Base-by-base conservation (phyloP, 2,888 invertebrate species). In the Plutella xylostella region DNA sequence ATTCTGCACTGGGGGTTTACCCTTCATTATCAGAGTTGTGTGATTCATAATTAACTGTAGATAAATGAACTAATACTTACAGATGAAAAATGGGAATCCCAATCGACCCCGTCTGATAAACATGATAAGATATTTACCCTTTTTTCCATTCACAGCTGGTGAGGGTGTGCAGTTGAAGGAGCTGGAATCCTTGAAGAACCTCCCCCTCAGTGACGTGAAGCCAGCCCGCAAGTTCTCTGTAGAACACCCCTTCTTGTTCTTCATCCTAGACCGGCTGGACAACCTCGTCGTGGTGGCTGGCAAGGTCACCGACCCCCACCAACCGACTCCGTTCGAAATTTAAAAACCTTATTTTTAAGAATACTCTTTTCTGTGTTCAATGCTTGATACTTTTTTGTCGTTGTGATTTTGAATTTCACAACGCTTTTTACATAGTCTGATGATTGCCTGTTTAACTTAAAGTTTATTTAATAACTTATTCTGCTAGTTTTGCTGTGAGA, bases 211-310 rank as follows among this genome's bases (percentile, higher is more conserved):
- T 0, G 63, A 67, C 34, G 48, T 48, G 2, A 69, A 68, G 42
- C 54, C 60, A 20, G 49, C 63, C 1, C 67, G 74, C 18, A 65
- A 63, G 14, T 79, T 89, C 58, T 75, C 71, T 43, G 83, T 88
- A 1, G 86, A 89, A 50, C 86, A 85, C 43, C 88, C 89, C 1
- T 90, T 89, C 68, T 66, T 88, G 45, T 90, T 88, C 68, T 89
- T 87, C 61, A 85, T 90, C 18, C 61, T 87, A 35, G 88, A 89
- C 51, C 76, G 77, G 22, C 63, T 85, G 40, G 86, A 87, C 51
- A 82, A 87, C 47, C 75, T 88, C 18, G 80, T 88, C 1, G 79
- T 89, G 2, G 86, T 87, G 19, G 86, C 87, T 2, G 89, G 88
- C 33, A 88, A 88, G 59, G 68, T 88, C 34, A 74, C 71, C 17